phyloP scores from a whole-genome alignment of 2,888 invertebrate species.

The Phyto melanocephala region DNA sequence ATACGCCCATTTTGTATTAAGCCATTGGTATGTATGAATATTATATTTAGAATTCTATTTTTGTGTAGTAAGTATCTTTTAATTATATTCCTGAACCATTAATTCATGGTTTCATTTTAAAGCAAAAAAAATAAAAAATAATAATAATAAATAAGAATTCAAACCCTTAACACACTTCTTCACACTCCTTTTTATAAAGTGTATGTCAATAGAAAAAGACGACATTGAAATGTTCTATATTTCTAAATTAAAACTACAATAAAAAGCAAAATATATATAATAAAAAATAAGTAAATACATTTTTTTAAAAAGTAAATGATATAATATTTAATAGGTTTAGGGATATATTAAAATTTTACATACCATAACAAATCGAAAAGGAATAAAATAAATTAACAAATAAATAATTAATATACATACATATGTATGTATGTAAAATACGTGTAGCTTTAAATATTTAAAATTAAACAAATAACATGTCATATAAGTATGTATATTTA shows the following conservation, averaged over 20 bases:
- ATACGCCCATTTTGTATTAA: too few species aligned
- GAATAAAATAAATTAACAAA: conserved; percentile 14
- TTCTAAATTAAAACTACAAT: not conserved
- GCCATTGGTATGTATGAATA: too few species aligned
- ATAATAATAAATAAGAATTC: not conserved
- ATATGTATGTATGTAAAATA: not conserved
- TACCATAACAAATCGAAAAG: too few species aligned
- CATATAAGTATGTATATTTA: not conserved
- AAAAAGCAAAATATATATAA: not conserved
- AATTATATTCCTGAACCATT: conserved; percentile 43
- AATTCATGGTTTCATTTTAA: conserved; percentile 55
- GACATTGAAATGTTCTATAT: conserved; percentile 31
- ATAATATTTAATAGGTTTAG: conserved; percentile 10
- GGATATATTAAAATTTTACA: conserved; percentile 26
- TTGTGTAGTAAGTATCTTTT: conserved; percentile 40
- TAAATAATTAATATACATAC: not conserved
- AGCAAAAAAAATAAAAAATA: too few species aligned
- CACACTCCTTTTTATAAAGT: conserved; percentile 16
- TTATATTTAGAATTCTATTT: too few species aligned
- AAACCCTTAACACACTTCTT: not conserved
- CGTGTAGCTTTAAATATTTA: not conserved
- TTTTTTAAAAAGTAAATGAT: not conserved
- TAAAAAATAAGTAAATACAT: not conserved
- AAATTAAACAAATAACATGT: conserved; percentile 20
- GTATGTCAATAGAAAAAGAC: not conserved